Evolutionary conservation across 2,113 vertebrate genomes (phyloP), one percentile per base, ranked within the genome.

Genomic region (Prionailurus bengalensis): DNA sequence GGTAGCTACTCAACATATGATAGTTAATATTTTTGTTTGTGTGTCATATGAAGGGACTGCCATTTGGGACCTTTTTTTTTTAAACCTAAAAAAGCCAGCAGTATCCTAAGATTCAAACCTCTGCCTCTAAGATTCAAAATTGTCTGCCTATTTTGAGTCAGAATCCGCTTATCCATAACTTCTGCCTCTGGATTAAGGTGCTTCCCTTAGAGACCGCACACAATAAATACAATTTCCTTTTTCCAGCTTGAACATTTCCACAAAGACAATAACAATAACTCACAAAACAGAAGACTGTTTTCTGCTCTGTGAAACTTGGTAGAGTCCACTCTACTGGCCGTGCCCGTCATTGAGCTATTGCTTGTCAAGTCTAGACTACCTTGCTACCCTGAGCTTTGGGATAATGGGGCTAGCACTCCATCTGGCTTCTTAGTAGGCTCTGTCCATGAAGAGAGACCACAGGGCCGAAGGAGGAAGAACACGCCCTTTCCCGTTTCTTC

Each of bases 21-120:
- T 33, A 65, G 42, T 74, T 95, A 73, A 73, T 66, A n/a, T 88
- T 90, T 90, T 21, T 58, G 51, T 88, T 71, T 76, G 13, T 36
- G 19, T 85, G 27, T 87, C 25, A 36, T 55, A 63, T 58, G 51
- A 94, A 95, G 61, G 7, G 16, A 74, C 33, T 88, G 15, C 33
- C 71, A 13, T 78, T 78, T 39, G 58, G 55, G 66, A 17, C 51
- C 31, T 7, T 83, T 94, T 95, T 80, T 29, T 83, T 92, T 45
- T 13, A 15, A 1, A 65, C 33, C 55, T 36, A 9, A 92, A 66
- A 73, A 68, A 17, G 12, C 1, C 45, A 78, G 16, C 11, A 33
- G 1, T 70, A 68, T 87, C 61, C 8, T n/a, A 10, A 5, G 19
- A 23, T 89, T 68, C 33, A 48, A 55, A 45, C 14, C 10, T 65